Conservation (phyloP, 2,113 vertebrate genomes). For the Cercocebus atys region DNA sequence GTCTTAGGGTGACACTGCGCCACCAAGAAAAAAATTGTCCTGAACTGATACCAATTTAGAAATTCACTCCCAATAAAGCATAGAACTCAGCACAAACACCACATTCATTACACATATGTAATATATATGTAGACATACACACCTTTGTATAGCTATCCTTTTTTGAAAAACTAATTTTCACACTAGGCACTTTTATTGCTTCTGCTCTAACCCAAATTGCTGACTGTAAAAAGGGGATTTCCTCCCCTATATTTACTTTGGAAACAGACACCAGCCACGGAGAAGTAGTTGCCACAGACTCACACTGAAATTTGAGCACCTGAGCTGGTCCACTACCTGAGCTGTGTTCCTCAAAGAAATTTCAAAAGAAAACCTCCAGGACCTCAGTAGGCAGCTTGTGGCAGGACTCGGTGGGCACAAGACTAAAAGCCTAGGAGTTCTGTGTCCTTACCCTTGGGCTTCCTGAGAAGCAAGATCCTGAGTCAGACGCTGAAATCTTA, state of each 20-base stretch:
- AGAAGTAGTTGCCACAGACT: not conserved
- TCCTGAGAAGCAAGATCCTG: not conserved
- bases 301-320: not conserved
- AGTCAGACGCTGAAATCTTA: not conserved
- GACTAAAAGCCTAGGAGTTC: not conserved
- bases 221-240: not conserved
- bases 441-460: not conserved
- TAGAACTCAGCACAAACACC: not conserved
- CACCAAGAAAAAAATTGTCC: not conserved
- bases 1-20: not conserved
- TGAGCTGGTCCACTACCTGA: not conserved
- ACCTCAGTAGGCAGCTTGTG: not conserved
- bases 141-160: not conserved
- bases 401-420: not conserved
- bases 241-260: not conserved
- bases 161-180: not conserved
- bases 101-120: not conserved
- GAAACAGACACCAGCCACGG: not conserved
- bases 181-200: not conserved
- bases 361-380: not conserved
- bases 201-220: not conserved
- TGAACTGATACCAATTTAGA: not conserved
- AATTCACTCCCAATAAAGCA: not conserved
- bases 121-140: not conserved
- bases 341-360: not conserved